Base-by-base conservation (phyloP, 2,797 vertebrate genomes). In the Australoheros facetus region DNA sequence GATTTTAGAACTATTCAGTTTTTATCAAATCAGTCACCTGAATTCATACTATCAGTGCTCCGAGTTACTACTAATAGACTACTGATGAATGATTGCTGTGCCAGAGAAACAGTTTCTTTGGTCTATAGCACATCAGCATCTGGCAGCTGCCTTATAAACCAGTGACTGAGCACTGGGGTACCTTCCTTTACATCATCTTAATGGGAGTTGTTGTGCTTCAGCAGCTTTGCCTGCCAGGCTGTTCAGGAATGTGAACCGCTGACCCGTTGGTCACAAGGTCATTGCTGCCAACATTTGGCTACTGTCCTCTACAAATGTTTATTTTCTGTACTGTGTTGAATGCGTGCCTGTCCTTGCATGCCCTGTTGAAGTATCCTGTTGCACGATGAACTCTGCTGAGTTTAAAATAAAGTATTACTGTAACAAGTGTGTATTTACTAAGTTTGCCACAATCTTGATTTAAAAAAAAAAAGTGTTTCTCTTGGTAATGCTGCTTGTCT, bases 261-360 rank as follows among this genome's bases (percentile, higher is more conserved):
- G 91, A 90, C 90, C 85, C 6, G 53, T 62, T 82, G 82, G 80
- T 85, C 90, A 84, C 14, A 4, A 83, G 90, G 86, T 89, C 86
- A 86, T 37, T 45, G 60, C 59, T 84, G 30, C 56, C 59, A 71
- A 81, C 85, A 87, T 92, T 91, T 89, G 90, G 73, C 81, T 77
- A 73, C 87, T 85, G 85, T 87, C 78, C 80, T 72, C 78, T 48
- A 87, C 75, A 85, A 82, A 85, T 88, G 71, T 87, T 88, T 73
- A 77, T 26, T 58, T 26, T 77, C 19, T 77, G 30, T 23, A 1
- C 21, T 60, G 30, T 42, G 34, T 5, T 70, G 60, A 37, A 34
- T 64, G 37, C 9, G 26, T 73, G 51, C 72, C 82, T 79, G 26
- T 71, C 81, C 30, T 17, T 55, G 11, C 19, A 1, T 23, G 54